A percentile compares a stretch with the other conserved stretches of the same genome.
phyloP scores from a whole-genome alignment of 2,113 vertebrate genomes.

The Irena cyanogastra region DNA sequence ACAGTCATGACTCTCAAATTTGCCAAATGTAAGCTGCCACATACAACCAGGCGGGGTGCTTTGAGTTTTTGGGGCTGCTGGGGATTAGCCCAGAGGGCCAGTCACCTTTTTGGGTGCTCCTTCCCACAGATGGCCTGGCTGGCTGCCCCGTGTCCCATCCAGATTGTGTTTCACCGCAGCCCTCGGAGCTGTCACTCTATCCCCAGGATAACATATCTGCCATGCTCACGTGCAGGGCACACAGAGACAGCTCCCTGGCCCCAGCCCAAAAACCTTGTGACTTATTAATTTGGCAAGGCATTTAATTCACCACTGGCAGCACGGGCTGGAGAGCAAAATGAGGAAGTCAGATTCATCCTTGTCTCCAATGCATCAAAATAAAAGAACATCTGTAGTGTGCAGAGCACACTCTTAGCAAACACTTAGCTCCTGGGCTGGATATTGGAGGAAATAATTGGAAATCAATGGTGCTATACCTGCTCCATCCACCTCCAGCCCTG shows the following conservation, averaged over 20 bases:
- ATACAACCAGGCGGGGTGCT: not conserved
- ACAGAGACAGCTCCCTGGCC: not conserved
- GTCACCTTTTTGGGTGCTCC: conserved; percentile 15
- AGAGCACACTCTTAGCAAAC: not conserved
- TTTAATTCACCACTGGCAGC: not conserved
- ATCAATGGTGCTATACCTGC: not conserved
- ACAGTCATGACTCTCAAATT: not conserved
- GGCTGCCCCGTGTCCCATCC: not conserved
- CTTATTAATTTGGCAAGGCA: not conserved
- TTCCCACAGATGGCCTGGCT: not conserved
- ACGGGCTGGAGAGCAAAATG: not conserved
- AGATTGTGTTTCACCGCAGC: conserved; percentile 7
- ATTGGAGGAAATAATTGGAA: not conserved
- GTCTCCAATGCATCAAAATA: not conserved
- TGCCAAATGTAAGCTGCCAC: not conserved
- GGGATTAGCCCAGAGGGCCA: not conserved
- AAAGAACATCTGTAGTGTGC: not conserved
- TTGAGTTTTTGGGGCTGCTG: not conserved
- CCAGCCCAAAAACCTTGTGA: not conserved
- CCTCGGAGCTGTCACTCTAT: conserved; percentile 20
- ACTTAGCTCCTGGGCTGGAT: not conserved
- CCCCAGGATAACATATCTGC: conserved; percentile 11
- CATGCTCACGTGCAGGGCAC: not conserved
- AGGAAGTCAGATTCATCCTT: not conserved
- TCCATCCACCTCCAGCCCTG: not conserved